Evolutionary conservation across 1,140 invertebrate genomes (phyloP).

Genomic region (Eubasilissa regina): DNA sequence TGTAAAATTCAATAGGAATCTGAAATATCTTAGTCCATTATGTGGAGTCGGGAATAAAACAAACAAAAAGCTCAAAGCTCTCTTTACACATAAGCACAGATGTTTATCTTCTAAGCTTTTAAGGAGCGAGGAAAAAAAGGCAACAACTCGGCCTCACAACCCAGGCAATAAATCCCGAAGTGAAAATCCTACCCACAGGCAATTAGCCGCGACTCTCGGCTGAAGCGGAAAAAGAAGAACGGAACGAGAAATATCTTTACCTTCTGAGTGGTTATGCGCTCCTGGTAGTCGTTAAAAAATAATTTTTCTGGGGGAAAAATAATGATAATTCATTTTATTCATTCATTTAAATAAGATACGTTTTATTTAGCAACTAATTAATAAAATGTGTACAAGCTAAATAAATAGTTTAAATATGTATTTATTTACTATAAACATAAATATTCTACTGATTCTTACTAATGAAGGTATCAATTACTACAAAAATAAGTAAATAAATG

Average conservation of each 20-base stretch:
- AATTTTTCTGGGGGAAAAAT: background rate
- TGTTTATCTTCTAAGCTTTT: constrained; percentile 52
- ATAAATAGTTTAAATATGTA: no score
- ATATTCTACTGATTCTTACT: no score
- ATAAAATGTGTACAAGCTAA: no score
- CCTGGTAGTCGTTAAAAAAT: constrained; percentile 33
- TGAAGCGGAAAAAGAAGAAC: constrained; percentile 9
- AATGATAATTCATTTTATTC: no score
- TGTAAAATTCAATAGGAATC: background rate
- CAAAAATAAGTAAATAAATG: no score
- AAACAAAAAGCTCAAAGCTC: constrained; percentile 39
- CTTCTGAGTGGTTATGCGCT: constrained; percentile 30
- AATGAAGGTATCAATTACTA: no score
- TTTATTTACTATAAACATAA: no score
- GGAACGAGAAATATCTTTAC: constrained; percentile 20
- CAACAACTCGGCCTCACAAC: constrained; percentile 43
- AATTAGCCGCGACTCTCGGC: constrained; percentile 57
- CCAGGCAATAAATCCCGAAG: constrained; percentile 57
- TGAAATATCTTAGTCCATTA: constrained; percentile 20
- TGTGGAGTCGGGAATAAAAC: constrained; percentile 27
- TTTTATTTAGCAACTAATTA: no score
- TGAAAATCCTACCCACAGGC: constrained; percentile 59
- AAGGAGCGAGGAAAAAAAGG: constrained; percentile 45
- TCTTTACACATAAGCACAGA: constrained; percentile 28
- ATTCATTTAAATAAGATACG: no score